These are phyloP conservation scores for Chloroclystis v-ata DNA, from an alignment of 2,888 invertebrate species.

Conservation along the genomic window DNA sequence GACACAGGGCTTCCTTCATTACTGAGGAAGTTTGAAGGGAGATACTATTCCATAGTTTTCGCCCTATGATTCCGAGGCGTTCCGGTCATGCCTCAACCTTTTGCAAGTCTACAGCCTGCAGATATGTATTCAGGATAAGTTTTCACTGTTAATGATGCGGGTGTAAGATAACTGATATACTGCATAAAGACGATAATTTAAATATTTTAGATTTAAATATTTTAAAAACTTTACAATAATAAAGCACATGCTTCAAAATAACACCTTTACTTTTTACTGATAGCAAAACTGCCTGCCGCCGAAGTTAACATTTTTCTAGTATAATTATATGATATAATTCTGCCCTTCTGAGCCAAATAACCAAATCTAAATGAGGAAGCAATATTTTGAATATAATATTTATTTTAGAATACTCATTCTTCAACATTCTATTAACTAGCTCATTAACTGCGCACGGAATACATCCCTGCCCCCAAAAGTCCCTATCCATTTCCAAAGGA, in stretches of 20 bases:
- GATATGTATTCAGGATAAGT: conserved; percentile 33
- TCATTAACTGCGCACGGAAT: conserved; percentile 23
- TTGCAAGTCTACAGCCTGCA: conserved; percentile 31
- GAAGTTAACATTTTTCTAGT: too few species aligned
- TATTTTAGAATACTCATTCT: background rate
- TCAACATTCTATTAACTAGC: background rate
- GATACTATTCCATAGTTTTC: conserved; percentile 46
- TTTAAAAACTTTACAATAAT: too few species aligned
- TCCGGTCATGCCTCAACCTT: conserved; percentile 52
- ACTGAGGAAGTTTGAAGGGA: conserved; percentile 48
- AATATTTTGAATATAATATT: background rate
- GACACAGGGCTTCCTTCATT: conserved; percentile 59
- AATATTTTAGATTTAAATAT: too few species aligned
- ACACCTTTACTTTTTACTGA: too few species aligned
- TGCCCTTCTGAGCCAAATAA: too few species aligned
- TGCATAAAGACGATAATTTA: too few species aligned
- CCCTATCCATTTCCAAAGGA: conserved; percentile 41
- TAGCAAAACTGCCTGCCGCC: too few species aligned
- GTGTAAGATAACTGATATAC: background rate
- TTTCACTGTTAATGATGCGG: too few species aligned
- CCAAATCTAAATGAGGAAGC: too few species aligned
- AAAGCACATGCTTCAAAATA: too few species aligned
- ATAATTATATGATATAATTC: too few species aligned
- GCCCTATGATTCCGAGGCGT: conserved; percentile 51
- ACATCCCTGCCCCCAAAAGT: conserved; percentile 35